Evolutionary conservation across 2,113 vertebrate species (phyloP).

Genomic region (Mandrillus leucophaeus): DNA sequence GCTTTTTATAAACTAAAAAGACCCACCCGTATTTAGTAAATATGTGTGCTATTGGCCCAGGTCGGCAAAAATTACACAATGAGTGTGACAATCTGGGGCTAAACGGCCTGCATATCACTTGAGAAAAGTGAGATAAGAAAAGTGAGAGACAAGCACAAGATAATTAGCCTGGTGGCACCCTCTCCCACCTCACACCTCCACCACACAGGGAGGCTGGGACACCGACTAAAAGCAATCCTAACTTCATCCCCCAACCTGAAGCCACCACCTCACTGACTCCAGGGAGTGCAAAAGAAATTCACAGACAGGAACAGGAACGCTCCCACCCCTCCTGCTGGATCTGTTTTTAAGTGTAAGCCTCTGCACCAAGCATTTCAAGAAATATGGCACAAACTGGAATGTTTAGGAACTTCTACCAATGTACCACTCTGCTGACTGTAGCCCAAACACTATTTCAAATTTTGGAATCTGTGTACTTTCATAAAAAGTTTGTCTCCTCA

Average conservation of each 20-base stretch:
- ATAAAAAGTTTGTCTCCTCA: constrained; percentile 25
- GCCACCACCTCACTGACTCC: neutral
- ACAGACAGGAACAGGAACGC: neutral
- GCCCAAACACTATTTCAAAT: neutral
- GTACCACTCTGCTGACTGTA: neutral
- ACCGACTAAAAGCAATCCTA: neutral
- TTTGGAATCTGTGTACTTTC: neutral
- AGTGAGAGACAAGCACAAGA: neutral
- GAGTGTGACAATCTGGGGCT: neutral
- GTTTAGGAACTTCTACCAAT: neutral
- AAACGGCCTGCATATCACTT: neutral
- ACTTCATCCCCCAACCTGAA: neutral
- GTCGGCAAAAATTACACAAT: constrained; percentile 9
- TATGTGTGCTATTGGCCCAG: neutral
- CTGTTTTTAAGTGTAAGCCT: neutral
- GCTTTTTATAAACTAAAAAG: constrained; percentile 1
- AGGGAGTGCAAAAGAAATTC: neutral
- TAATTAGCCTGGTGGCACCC: neutral
- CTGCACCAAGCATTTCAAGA: neutral
- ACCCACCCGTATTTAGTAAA: neutral
- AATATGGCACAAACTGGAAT: neutral
- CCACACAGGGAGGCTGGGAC: neutral
- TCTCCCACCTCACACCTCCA: neutral
- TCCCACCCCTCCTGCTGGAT: neutral
- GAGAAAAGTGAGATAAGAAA: neutral